phyloP scores from a whole-genome alignment of 2,113 vertebrate species.

The Menura novaehollandiae region DNA sequence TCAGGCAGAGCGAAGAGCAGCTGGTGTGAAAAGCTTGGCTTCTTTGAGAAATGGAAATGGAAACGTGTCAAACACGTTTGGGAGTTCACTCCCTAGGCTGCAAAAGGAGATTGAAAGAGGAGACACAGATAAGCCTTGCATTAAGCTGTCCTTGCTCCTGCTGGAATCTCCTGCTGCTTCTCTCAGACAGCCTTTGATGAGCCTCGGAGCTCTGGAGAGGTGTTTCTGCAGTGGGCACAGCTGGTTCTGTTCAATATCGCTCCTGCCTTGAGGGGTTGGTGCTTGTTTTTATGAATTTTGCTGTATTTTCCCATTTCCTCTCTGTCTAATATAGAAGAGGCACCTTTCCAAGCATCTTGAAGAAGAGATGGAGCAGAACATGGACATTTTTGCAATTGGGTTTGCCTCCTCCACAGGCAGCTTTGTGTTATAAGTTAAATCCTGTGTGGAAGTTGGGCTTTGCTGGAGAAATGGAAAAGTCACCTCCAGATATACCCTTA shows the following conservation, averaged over 20 bases:
- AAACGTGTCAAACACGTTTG: not conserved
- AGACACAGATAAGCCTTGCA: not conserved
- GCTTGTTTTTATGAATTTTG: not conserved
- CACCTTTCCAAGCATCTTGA: not conserved
- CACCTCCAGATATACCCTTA: not conserved
- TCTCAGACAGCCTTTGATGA: not conserved
- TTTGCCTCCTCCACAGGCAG: not conserved
- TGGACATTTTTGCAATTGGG: not conserved
- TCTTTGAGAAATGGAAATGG: not conserved
- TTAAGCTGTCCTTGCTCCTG: not conserved
- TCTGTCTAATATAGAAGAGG: not conserved
- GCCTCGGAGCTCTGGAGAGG: not conserved
- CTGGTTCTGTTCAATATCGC: not conserved
- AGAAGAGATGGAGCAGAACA: not conserved
- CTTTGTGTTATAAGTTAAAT: not conserved
- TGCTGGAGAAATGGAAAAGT: not conserved
- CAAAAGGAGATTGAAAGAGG: not conserved
- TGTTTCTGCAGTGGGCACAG: not conserved
- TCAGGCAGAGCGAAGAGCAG: not conserved
- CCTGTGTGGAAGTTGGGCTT: not conserved
- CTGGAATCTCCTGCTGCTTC: not conserved
- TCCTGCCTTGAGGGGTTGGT: not conserved
- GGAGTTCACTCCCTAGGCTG: not conserved
- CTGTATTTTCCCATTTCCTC: not conserved
- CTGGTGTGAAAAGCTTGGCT: not conserved